Evolutionary conservation across 2,113 vertebrate genomes (phyloP), one percentile per base, ranked within the genome.

Genomic region (Parus major): DNA sequence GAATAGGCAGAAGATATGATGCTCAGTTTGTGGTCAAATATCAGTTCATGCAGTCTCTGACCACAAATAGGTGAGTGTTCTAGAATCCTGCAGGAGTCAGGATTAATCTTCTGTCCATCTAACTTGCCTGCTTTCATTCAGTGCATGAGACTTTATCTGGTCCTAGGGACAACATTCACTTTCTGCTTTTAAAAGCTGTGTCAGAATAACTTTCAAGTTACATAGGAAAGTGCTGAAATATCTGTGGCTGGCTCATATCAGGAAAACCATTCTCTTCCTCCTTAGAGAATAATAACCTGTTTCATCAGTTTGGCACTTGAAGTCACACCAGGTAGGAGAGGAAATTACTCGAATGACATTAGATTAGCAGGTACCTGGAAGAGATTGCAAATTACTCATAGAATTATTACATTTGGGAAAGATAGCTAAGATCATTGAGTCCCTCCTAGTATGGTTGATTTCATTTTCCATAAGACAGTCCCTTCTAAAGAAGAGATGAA

Each of bases 281-380:
- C 70, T 93, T 69, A 91, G 55, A 81, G 61, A 95, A 87, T 46
- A 91, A 76, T 15, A 89, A 70, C 55, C 76, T 87, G 69, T 82
- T 96, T 91, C 92, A 68, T 89, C 97, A 82, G 89, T 98, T 98
- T 98, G 98, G 98, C 98, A 98, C 98, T 96, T 98, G 82, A 97
- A 96, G 89, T 97, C 80, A 86, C 85, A 69, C 55, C 92, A 93
- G 91, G 52, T 83, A 93, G 96, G 84, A 95, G 92, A 95, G 93
- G 94, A 89, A 87, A 94, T 98, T 98, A 99, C 82, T 99, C 99
- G 33, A 99, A 99, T 50, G 99, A 99, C 99, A 99, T 99, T 96
- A 99, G 98, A 97, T 99, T 99, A 81, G 99, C 97, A 97, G 99
- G 99, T 97, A 98, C 98, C 99, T 99, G 94, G 82, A 97, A 98